A percentile compares a stretch with the other conserved stretches of the same genome.
Conservation (phyloP, 2,888 invertebrate species). For the Amphipoea lucens region DNA sequence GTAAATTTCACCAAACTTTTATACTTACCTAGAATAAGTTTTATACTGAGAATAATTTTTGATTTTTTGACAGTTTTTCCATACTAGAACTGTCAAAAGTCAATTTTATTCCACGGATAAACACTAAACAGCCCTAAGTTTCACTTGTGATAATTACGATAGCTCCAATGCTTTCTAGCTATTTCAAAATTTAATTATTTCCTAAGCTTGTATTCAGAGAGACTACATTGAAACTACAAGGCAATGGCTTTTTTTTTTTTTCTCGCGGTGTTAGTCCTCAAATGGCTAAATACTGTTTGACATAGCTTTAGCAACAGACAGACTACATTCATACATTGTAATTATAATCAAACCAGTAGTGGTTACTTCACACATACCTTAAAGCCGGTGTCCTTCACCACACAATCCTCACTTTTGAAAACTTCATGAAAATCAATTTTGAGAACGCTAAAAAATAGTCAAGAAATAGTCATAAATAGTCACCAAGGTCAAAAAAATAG, state of each 20-base stretch:
- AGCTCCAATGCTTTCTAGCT: slow-evolving; percentile 13
- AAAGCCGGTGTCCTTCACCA: too few species aligned
- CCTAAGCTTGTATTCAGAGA: not conserved
- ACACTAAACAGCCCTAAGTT: not conserved
- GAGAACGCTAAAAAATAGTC: too few species aligned
- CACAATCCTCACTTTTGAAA: too few species aligned
- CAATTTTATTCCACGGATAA: not conserved
- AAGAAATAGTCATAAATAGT: too few species aligned
- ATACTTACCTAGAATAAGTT: not conserved
- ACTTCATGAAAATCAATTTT: too few species aligned
- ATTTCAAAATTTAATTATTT: slow-evolving; percentile 13
- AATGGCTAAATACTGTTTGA: not conserved
- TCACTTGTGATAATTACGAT: slow-evolving; percentile 38
- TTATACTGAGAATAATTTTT: not conserved
- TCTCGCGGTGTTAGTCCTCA: too few species aligned
- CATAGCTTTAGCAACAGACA: not conserved
- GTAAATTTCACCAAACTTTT: not conserved
- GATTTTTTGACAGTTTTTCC: not conserved
- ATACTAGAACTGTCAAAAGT: not conserved
- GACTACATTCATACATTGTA: not conserved
- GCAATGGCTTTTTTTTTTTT: not conserved
- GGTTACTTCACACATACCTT: not conserved
- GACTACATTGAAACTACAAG: slow-evolving; percentile 4
- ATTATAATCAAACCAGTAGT: not conserved
- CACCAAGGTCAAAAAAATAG: too few species aligned